A percentile compares a stretch with the other conserved stretches of the same genome.
phyloP scores from a whole-genome alignment of 2,888 invertebrate genomes.

The Conops quadrifasciatus region DNA sequence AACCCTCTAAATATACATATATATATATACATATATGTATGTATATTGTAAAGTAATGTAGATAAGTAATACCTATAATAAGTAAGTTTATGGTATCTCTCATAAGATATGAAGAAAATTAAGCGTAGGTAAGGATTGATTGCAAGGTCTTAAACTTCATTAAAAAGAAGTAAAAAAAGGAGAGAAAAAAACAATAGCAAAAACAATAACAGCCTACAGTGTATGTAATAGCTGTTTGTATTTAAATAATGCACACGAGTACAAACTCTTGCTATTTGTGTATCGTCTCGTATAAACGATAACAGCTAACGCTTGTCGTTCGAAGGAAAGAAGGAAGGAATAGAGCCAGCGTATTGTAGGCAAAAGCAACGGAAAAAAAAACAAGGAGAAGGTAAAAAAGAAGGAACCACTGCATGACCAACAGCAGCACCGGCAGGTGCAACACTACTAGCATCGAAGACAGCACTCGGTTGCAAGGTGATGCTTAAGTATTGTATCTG shows the following conservation, averaged over 20 bases:
- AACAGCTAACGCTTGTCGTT: not conserved
- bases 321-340: not conserved
- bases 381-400: slow-evolving; percentile 1
- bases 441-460: not conserved
- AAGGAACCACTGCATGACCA: not conserved
- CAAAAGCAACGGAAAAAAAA: not conserved
- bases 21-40: no score
- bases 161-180: slow-evolving; percentile 24
- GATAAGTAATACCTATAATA: no score
- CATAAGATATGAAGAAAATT: not conserved
- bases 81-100: no score
- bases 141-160: slow-evolving; percentile 43
- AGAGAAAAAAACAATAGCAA: slow-evolving; percentile 1
- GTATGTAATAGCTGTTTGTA: no score
- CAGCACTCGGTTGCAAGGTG: slow-evolving; percentile 26
- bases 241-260: no score
- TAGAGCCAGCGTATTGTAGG: no score
- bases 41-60: no score
- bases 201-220: not conserved
- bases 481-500: slow-evolving; percentile 35
- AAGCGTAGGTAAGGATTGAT: slow-evolving; percentile 13
- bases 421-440: slow-evolving; percentile 34
- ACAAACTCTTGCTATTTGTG: no score
- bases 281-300: not conserved
- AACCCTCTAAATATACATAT: no score